Percentiles rank a stretch among this genome's conserved stretches.
Conservation (phyloP, 1,140 invertebrate species). For the Acromyrmex echinatior region DNA sequence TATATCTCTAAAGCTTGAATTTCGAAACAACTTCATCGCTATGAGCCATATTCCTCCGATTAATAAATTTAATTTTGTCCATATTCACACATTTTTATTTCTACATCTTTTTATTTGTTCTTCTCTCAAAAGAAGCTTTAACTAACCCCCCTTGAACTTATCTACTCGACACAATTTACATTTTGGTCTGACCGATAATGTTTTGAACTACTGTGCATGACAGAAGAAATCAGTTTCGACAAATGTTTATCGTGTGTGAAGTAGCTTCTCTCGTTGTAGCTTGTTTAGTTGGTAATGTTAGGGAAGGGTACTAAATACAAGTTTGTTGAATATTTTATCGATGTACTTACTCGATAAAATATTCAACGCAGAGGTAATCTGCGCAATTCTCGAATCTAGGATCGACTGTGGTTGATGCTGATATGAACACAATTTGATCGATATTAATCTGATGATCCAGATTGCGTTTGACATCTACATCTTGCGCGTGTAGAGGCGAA, state of each 20-base stretch:
- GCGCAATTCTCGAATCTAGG: conserved; percentile 8
- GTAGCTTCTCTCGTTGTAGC: not conserved
- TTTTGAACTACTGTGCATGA: not conserved
- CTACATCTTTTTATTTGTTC: not conserved
- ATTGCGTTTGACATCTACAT: conserved; percentile 42
- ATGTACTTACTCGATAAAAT: conserved; percentile 4
- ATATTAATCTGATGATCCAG: conserved; percentile 60
- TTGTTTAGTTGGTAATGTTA: conserved; percentile 27
- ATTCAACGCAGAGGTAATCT: conserved; percentile 10
- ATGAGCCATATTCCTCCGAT: not conserved
- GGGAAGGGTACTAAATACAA: not conserved
- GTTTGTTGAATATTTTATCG: conserved; percentile 29
- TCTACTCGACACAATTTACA: not conserved
- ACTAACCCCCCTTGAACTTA: not conserved
- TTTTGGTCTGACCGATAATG: not conserved
- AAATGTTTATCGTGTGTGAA: conserved; percentile 28
- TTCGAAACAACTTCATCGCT: not conserved
- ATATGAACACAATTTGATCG: not conserved
- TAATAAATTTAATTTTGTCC: not conserved
- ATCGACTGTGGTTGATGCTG: not conserved
- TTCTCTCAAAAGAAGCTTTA: not conserved
- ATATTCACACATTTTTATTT: not conserved
- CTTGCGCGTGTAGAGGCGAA: conserved; percentile 4
- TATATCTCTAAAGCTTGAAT: not conserved
- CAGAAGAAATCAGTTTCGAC: not conserved